Evolutionary conservation across 2,888 invertebrate species (phyloP).

Genomic region (Cetonia aurata): DNA sequence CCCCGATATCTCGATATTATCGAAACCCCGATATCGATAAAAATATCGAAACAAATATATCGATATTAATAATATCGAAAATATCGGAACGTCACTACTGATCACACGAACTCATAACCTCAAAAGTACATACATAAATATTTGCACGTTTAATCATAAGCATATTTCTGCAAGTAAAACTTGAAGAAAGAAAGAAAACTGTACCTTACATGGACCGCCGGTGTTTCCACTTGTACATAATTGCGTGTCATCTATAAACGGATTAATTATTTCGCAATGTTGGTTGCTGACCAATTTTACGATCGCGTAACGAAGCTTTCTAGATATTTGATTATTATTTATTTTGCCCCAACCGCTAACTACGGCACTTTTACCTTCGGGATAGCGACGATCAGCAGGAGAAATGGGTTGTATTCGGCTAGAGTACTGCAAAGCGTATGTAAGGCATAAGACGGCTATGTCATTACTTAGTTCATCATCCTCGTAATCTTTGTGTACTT

Average conservation of each 20-base stretch:
- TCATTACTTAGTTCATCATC: neutral
- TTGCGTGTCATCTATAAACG: conserved; percentile 17
- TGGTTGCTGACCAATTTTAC: conserved; percentile 18
- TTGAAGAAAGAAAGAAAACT: neutral
- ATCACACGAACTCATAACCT: too few relatives aligned
- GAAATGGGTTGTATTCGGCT: conserved; percentile 26
- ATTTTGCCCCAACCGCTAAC: conserved; percentile 23
- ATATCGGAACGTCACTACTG: too few relatives aligned
- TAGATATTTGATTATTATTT: conserved; percentile 19
- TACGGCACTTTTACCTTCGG: conserved; percentile 24
- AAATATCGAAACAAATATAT: too few relatives aligned
- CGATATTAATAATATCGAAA: too few relatives aligned
- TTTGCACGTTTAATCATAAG: too few relatives aligned
- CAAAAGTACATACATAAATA: too few relatives aligned
- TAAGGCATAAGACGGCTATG: conserved; percentile 22
- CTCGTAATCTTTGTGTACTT: conserved; percentile 4
- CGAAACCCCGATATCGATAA: too few relatives aligned
- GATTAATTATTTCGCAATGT: conserved; percentile 10
- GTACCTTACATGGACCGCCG: conserved; percentile 17
- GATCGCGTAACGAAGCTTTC: conserved; percentile 3
- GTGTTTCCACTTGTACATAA: conserved; percentile 8
- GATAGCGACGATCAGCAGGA: conserved; percentile 15
- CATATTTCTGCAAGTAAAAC: too few relatives aligned
- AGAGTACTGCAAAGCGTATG: conserved; percentile 16
- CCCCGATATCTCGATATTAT: too few relatives aligned